A percentile compares a stretch with the other conserved stretches of the same genome.
phyloP scores from a whole-genome alignment of 2,113 vertebrate species.

The Malurus melanocephalus region DNA sequence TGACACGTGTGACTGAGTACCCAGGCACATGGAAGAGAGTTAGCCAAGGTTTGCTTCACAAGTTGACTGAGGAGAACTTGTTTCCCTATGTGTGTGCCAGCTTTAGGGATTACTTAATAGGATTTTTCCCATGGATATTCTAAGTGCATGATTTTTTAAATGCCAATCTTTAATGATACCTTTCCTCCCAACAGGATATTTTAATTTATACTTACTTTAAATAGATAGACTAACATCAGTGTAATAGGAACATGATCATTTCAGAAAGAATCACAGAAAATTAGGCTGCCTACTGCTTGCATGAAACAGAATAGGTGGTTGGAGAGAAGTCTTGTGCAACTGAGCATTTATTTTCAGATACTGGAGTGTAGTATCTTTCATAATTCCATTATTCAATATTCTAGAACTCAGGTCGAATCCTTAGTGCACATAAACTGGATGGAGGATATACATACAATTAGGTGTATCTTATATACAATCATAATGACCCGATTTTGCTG shows the following conservation, averaged over 20 bases:
- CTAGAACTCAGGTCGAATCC: conserved; percentile 43
- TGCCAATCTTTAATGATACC: conserved; percentile 23
- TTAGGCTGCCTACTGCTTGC: background rate
- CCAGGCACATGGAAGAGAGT: background rate
- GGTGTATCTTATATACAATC: background rate
- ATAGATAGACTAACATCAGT: conserved; percentile 5
- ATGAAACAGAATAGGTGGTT: conserved; percentile 25
- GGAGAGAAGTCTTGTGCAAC: background rate
- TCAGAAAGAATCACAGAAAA: conserved; percentile 15
- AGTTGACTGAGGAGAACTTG: background rate
- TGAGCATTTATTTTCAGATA: conserved; percentile 57
- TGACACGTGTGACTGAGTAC: background rate
- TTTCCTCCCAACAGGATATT: conserved; percentile 19
- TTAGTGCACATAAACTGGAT: conserved; percentile 17
- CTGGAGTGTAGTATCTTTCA: conserved; percentile 45
- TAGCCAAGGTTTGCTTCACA: background rate
- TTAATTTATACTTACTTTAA: conserved; percentile 40
- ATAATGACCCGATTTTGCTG: conserved; percentile 54
- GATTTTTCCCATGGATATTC: background rate
- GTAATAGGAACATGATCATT: conserved; percentile 28
- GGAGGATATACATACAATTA: conserved; percentile 37
- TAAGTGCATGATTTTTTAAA: background rate
- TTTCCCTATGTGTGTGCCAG: background rate
- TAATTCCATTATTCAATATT: conserved; percentile 46
- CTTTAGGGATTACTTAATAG: background rate